Evolutionary conservation across 2,888 invertebrate genomes (phyloP), one percentile per base, ranked within the genome.

Genomic region (Taenaris catops): DNA sequence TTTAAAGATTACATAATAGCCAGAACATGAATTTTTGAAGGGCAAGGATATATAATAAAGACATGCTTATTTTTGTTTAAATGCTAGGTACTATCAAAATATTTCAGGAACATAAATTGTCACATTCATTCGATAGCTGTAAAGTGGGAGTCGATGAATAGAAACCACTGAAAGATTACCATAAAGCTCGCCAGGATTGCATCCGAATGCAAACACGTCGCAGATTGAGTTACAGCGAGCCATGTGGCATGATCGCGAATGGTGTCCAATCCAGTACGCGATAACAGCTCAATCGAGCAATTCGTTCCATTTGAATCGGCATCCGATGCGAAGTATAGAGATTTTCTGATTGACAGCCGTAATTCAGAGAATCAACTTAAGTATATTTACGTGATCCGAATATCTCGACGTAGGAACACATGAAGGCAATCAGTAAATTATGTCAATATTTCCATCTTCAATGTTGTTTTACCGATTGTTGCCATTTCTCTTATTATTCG

Each of bases 211-310:
- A 66, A 68, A 68, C 64, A 63, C 55, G 59, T 61, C 46, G 54
- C 55, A 51, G 62, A 69, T 67, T 55, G 65, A 63, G 64, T 73
- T 64, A 62, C 60, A 45, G 48, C 43, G 32, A 36, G 41, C 27
- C 38, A 41, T 31, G 38, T 25, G 39, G 25, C 21, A 26, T 31
- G 42, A 44, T 51, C 55, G 52, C 52, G n/a, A n/a, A n/a, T n/a
- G n/a, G n/a, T n/a, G n/a, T n/a, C n/a, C n/a, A 11, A 23, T 23
- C 31, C 16, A n/a, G 16, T 9, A 18, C 40, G 26, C 60, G 60
- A 61, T 65, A 67, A 63, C 48, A 60, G 61, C 58, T 55, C 62
- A 63, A 68, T 69, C 63, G 67, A 67, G 58, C 62, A 62, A 64
- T 63, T 54, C 53, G 48, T 53, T 58, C 54, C 52, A 58, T 61